Evolutionary conservation across 2,113 vertebrate species (phyloP), one percentile per base, ranked within the genome.

Genomic region (Sinocyclocheilus grahami): DNA sequence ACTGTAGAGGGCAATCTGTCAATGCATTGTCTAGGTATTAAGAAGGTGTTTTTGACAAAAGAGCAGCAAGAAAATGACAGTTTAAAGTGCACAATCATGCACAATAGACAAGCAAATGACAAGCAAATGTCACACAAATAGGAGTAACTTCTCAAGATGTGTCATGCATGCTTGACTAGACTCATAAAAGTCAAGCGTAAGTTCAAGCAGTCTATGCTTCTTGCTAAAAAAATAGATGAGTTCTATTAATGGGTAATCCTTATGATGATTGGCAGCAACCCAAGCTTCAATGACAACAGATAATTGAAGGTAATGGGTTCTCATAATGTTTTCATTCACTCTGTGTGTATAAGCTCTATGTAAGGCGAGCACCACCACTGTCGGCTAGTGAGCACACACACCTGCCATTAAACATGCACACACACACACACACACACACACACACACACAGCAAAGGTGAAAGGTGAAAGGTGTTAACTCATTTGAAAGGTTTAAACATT

Each of bases 261-360:
- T 82, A 86, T 78, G 27, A 65, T 65, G 18, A 85, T 71, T 89
- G 88, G 85, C 88, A 33, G 33, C 72, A 18, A 58, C 39, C 83
- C 88, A 89, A 85, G 77, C 78, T 83, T 71, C 82, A 75, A 30
- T 39, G 80, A 76, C 79, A 89, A 87, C 84, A 75, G 71, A 63
- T 85, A 55, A 63, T 85, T 89, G 81, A 82, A 78, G 46, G 78
- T 87, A 89, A 89, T 87, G 83, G 13, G 46, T 67, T 67, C 13
- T 67, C 79, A 20, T 46, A 67, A 82, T 67, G 60, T 46, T 65
- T 67, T 60, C 42, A 67, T 67, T 67, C n/a, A 65, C n/a, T 82
- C 39, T 67, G 39, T 48, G 18, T 62, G 71, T 46, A 42, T 20
- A 77, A 77, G 48, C 27, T 77, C 30, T 77, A 11, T 79, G 85